These are phyloP conservation scores for Wiebesia pumilae DNA, from an alignment of 1,140 invertebrate species.

Conservation along the genomic window DNA sequence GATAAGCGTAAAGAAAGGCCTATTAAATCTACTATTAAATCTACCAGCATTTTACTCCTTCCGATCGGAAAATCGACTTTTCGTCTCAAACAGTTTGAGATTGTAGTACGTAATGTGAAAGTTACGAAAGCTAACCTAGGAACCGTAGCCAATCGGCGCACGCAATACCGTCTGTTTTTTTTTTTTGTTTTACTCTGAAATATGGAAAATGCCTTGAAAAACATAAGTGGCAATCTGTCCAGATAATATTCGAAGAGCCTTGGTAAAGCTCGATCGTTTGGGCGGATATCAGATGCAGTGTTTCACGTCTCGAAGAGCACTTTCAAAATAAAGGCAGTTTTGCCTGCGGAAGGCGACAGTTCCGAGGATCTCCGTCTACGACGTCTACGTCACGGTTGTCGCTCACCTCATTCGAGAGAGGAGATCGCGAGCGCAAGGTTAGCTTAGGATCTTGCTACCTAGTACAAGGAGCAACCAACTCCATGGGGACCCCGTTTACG, in stretches of 20 bases:
- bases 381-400: not conserved
- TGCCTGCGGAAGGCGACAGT: not conserved
- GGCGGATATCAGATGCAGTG: constrained; percentile 29
- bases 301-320: constrained; percentile 28
- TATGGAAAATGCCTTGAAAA: not conserved
- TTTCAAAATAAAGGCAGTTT: constrained; percentile 34
- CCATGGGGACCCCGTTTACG: constrained; percentile 45
- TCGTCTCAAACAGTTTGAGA: too few relatives aligned
- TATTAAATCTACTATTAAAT: too few relatives aligned
- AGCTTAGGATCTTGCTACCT: not conserved
- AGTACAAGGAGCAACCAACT: constrained; percentile 13
- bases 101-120: too few relatives aligned
- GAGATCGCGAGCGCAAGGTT: constrained; percentile 9
- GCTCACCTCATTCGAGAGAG: not conserved
- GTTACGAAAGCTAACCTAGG: too few relatives aligned
- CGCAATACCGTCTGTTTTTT: too few relatives aligned
- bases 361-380: not conserved
- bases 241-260: not conserved
- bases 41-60: too few relatives aligned
- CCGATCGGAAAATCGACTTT: too few relatives aligned
- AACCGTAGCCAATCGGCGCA: too few relatives aligned
- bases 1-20: too few relatives aligned
- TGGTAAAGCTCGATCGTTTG: not conserved
- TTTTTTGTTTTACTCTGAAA: too few relatives aligned
- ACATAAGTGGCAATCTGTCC: not conserved